Conservation (phyloP, 2,888 invertebrate species). For the Melipona beecheii region DNA sequence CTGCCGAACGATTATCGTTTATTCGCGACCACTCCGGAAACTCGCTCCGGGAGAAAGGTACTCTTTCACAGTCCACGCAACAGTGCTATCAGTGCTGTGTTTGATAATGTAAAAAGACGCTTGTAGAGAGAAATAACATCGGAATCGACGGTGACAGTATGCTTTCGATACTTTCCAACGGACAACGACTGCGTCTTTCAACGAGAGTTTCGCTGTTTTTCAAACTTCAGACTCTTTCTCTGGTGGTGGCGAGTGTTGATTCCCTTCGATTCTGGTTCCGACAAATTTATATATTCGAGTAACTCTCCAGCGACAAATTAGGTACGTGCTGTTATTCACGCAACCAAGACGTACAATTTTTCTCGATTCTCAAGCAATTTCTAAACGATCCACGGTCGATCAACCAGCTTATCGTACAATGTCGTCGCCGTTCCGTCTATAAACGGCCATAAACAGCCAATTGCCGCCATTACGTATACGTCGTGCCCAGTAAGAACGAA, state of each 20-base stretch:
- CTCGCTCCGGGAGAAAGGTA: conserved; percentile 58
- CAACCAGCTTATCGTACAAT: not conserved
- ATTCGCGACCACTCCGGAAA: conserved; percentile 44
- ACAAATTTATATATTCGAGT: too few relatives aligned
- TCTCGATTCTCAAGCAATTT: not conserved
- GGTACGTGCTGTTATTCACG: too few relatives aligned
- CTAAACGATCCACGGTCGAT: not conserved
- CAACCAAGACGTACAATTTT: too few relatives aligned
- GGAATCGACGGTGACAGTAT: too few relatives aligned
- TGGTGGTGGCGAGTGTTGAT: too few relatives aligned
- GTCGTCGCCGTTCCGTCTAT: not conserved
- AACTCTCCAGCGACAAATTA: too few relatives aligned
- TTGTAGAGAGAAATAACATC: not conserved
- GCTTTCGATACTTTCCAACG: not conserved
- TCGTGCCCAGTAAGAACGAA: not conserved
- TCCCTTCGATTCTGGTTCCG: too few relatives aligned
- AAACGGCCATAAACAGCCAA: not conserved
- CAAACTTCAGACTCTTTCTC: too few relatives aligned
- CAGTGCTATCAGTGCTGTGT: conserved; percentile 29
- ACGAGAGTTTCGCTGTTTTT: not conserved
- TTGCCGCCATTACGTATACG: not conserved
- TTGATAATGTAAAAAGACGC: conserved; percentile 19
- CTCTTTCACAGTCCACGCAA: conserved; percentile 12
- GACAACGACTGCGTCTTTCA: not conserved
- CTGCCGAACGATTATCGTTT: conserved; percentile 42